Evolutionary conservation across 1,140 invertebrate genomes (phyloP), one percentile per base, ranked within the genome.

Genomic region (Choristoneura fumiferana): DNA sequence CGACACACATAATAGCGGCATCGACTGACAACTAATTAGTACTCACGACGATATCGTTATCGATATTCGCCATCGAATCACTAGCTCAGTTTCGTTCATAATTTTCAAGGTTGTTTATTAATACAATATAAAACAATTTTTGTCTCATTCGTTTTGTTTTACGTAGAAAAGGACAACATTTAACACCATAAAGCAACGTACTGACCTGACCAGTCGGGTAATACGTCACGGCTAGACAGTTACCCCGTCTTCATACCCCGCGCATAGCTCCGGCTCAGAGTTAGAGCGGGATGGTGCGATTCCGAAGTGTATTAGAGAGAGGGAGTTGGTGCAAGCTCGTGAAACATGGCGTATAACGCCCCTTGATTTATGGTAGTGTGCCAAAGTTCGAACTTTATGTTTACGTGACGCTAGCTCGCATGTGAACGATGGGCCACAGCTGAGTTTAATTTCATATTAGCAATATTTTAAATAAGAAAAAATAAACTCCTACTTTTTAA

Each of bases 271-370:
- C 73, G 65, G 74, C 75, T 80, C 71, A 63, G 69, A 56, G 76
- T 67, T 67, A 79, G 77, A 85, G 70, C 40, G 78, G 76, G 77
- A 83, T 69, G 63, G 73, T 65, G 60, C 58, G 68, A 84, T 77
- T 60, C 77, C 68, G 67, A 77, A 74, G 73, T 67, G 69, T 65
- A 58, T 62, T 60, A 65, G 85, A 73, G 78, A 60, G 76, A 88
- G 66, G 81, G 76, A 78, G 83, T 85, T 65, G 71, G 75, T 71
- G 72, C 62, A 65, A 67, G 65, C 76, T 81, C 74, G 79, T 88
- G 81, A 89, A 90, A 90, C 87, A 90, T 90, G 89, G 89, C 89
- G 89, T 80, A 89, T 89, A 89, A 89, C 89, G 87, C 89, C 87
- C 87, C 87, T 85, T 89, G 89, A 90, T 90, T 90, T 89, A 90